A percentile compares a stretch with the other conserved stretches of the same genome.
Conservation (phyloP, 2,113 vertebrate genomes). For the Sinocyclocheilus rhinocerous region DNA sequence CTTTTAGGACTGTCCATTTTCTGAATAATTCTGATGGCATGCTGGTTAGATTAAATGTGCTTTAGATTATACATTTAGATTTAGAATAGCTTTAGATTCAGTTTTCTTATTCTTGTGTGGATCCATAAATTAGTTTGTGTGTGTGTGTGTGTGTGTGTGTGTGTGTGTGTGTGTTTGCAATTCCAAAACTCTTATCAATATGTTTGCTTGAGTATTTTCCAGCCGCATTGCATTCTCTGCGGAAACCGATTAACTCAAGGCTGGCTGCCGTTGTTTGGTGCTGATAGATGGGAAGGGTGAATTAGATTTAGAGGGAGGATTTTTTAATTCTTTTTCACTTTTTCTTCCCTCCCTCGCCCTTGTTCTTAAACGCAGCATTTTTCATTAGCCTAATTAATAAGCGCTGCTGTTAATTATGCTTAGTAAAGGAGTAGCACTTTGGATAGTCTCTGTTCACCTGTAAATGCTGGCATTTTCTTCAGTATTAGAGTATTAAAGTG, state of each 20-base stretch:
- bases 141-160: conserved; percentile 30
- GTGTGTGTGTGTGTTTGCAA: neutral
- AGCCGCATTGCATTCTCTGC: neutral
- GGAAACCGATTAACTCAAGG: neutral
- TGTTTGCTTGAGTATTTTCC: neutral
- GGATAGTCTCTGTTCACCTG: conserved; percentile 14
- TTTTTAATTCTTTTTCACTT: neutral
- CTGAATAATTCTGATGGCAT: conserved; percentile 1
- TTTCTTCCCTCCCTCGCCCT: conserved; percentile 9
- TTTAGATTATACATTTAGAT: conserved; percentile 17
- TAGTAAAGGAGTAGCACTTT: conserved; percentile 50
- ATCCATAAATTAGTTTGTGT: conserved; percentile 12
- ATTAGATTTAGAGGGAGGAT: conserved; percentile 4
- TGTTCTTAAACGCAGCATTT: conserved; percentile 52
- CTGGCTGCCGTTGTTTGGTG: neutral
- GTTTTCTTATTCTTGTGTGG: neutral
- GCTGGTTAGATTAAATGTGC: neutral
- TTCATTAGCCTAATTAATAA: conserved; percentile 68
- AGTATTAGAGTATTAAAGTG: conserved; percentile 25
- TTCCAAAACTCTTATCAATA: conserved; percentile 15
- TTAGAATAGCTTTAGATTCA: conserved; percentile 22
- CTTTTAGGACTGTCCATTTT: neutral
- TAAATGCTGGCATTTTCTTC: neutral
- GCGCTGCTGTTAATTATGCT: conserved; percentile 61
- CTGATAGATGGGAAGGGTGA: conserved; percentile 7